Conservation (phyloP, 2,113 vertebrate genomes). For the Syngnathus scovelli region DNA sequence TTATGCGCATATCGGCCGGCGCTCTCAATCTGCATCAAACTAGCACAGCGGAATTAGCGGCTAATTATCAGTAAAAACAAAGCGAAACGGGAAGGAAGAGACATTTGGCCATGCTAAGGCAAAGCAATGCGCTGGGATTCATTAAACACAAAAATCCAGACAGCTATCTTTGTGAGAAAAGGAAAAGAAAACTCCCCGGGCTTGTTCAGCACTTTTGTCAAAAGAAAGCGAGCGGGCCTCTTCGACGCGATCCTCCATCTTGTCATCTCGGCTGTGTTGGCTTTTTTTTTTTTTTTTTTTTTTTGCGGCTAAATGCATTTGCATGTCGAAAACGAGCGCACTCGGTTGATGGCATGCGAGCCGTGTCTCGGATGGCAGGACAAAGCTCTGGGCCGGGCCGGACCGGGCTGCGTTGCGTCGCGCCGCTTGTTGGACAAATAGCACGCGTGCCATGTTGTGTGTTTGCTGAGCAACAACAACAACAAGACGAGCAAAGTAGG, state of each 20-base stretch:
- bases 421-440: slow-evolving; percentile 25
- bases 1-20: slow-evolving; percentile 52
- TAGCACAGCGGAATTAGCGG: slow-evolving; percentile 32
- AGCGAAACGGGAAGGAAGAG: slow-evolving; percentile 4
- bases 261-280: background rate
- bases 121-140: background rate
- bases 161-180: background rate
- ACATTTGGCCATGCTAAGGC: slow-evolving; percentile 2
- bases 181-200: background rate
- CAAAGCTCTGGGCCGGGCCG: slow-evolving; percentile 13
- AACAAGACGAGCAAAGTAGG: slow-evolving; percentile 11
- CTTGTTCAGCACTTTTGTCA: background rate
- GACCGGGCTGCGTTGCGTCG: too few relatives aligned
- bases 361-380: slow-evolving; percentile 19
- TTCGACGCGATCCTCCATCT: background rate
- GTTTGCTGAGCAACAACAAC: slow-evolving; percentile 1
- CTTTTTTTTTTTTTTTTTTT: background rate
- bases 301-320: slow-evolving; percentile 26
- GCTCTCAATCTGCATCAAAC: slow-evolving; percentile 54
- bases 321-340: slow-evolving; percentile 34
- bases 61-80: slow-evolving; percentile 48
- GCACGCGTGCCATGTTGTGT: slow-evolving; percentile 11
- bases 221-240: background rate
- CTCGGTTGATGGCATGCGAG: slow-evolving; percentile 30
- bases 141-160: slow-evolving; percentile 5